Evolutionary conservation across 2,888 invertebrate genomes (phyloP).

Genomic region (Lagria hirta): DNA sequence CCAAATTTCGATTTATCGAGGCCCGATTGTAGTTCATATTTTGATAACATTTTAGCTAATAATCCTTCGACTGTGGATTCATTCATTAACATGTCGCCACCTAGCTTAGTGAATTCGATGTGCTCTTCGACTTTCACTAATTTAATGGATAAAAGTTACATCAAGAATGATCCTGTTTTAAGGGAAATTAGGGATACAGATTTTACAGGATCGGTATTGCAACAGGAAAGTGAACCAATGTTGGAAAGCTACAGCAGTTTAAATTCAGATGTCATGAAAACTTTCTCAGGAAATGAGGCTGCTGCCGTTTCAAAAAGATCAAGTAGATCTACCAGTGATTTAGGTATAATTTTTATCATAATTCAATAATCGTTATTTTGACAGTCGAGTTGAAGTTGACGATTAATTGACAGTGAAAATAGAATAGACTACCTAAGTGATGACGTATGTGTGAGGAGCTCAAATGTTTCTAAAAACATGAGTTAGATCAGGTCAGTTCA

Average conservation of each 20-base stretch:
- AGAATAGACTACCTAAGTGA: too few species aligned
- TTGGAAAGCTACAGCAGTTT: slow-evolving; percentile 49
- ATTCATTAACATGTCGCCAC: slow-evolving; percentile 58
- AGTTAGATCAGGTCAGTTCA: too few species aligned
- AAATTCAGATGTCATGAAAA: slow-evolving; percentile 49
- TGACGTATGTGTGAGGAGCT: too few species aligned
- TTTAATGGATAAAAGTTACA: slow-evolving; percentile 53
- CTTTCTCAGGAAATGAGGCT: too few species aligned
- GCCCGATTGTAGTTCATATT: slow-evolving; percentile 45
- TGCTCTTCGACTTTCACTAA: slow-evolving; percentile 54
- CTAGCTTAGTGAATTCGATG: slow-evolving; percentile 62
- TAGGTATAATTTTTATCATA: too few species aligned
- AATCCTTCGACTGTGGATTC: slow-evolving; percentile 58
- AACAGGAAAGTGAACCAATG: slow-evolving; percentile 48
- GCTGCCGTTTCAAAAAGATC: too few species aligned
- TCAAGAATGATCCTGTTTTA: slow-evolving; percentile 51
- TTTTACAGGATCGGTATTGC: slow-evolving; percentile 44
- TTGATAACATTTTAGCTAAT: slow-evolving; percentile 48
- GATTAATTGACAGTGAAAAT: too few species aligned
- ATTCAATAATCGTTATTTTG: too few species aligned
- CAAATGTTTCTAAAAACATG: too few species aligned
- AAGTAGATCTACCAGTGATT: too few species aligned
- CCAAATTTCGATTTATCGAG: slow-evolving; percentile 50
- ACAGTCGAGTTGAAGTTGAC: too few species aligned
- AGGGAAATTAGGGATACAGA: slow-evolving; percentile 52